Base-by-base conservation (phyloP, 1,140 invertebrate species). In the Trypoxylus dichotomus region DNA sequence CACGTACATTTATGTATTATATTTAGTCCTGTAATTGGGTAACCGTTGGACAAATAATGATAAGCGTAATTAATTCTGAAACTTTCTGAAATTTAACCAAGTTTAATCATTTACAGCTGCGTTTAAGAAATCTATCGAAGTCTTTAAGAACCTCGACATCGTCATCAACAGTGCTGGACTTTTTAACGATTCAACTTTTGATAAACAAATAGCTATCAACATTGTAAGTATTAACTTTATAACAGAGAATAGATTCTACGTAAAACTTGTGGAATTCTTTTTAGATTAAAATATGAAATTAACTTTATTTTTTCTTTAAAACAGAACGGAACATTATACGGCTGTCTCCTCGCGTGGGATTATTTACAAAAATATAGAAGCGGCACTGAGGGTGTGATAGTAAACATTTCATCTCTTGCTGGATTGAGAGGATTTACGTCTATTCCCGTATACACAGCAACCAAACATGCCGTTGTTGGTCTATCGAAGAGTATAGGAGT, bases 191-290 rank as follows among this genome's bases (percentile, higher is more conserved):
- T 32, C 32, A 8, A 76, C 80, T 42, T 85, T 83, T 83, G 80
- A 83, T 74, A 60, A 82, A 11, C 81, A 85, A 80, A 47, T 84
- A 2, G 80, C 80, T n/a, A 83, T 83, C 10, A 84, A 85, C 63
- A 54, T 84, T 71, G 76, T 80, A 13, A 80, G 81, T 76, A 79
- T 75, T 13, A 7, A 7, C 32, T 3, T 32, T 32, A 32, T 3
- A 32, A 7, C 32, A n/a, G n/a, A n/a, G n/a, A n/a, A n/a, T n/a
- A n/a, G n/a, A n/a, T n/a, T n/a, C n/a, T n/a, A n/a, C n/a, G n/a
- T n/a, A n/a, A n/a, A n/a, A n/a, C n/a, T n/a, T n/a, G n/a, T n/a
- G n/a, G 2, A 82, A 63, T 63, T 24, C 1, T 24, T 11, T 27
- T 29, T 29, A 6, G 25, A 68, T 54, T 54, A 54, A 68, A 19